These are phyloP conservation scores for Sesia bembeciformis DNA, from an alignment of 2,888 invertebrate species.

Conservation along the genomic window DNA sequence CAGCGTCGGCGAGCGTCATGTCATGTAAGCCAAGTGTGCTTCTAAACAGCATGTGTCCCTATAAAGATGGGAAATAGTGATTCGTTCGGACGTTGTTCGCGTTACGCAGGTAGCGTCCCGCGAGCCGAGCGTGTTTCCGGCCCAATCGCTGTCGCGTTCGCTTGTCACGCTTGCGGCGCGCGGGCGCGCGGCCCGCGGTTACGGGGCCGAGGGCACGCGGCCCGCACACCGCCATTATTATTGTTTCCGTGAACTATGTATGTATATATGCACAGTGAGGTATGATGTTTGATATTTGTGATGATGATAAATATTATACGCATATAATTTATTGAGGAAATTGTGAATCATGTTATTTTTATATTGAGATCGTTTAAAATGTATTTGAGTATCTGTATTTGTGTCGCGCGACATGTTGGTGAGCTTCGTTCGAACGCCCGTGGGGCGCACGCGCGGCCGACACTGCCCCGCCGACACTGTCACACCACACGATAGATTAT, in stretches of 20 bases:
- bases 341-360: constrained; percentile 64
- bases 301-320: constrained; percentile 48
- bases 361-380: constrained; percentile 49
- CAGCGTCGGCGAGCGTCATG: too few relatives aligned
- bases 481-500: constrained; percentile 30
- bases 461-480: background rate
- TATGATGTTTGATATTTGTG: constrained; percentile 56
- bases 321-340: constrained; percentile 35
- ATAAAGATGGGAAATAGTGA: too few relatives aligned
- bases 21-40: too few relatives aligned
- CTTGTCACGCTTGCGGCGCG: constrained; percentile 9
- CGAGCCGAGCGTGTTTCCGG: constrained; percentile 4
- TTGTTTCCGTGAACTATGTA: constrained; percentile 46
- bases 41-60: too few relatives aligned
- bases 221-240: constrained; percentile 4
- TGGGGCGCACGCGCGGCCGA: background rate
- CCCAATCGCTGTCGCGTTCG: constrained; percentile 18
- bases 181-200: constrained; percentile 26
- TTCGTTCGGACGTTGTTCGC: too few relatives aligned
- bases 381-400: constrained; percentile 27
- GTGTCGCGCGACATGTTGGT: constrained; percentile 26
- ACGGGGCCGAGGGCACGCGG: background rate
- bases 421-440: constrained; percentile 12
- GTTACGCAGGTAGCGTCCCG: background rate
- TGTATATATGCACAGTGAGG: constrained; percentile 68